Evolutionary conservation across 2,797 vertebrate species (phyloP).

Genomic region (Sylvia borin): DNA sequence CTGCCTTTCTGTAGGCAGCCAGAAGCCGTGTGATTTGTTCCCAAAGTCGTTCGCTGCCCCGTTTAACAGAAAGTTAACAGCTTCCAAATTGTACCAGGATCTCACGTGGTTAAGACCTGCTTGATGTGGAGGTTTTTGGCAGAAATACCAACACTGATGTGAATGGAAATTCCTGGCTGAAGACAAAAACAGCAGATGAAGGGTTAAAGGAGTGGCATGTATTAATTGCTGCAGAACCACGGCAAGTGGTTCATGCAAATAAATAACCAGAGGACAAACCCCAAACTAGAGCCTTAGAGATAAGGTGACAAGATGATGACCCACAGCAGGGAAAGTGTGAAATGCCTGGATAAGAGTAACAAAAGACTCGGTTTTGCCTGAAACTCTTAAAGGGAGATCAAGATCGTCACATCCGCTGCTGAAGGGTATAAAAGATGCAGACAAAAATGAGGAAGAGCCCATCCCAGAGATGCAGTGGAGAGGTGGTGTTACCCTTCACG

Average conservation of each 20-base stretch:
- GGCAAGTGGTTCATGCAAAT: not conserved
- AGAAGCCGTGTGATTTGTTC: not conserved
- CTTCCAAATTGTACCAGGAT: not conserved
- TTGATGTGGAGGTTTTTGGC: not conserved
- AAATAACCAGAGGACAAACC: not conserved
- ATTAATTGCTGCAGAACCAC: not conserved
- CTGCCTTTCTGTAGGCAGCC: not conserved
- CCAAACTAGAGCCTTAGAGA: not conserved
- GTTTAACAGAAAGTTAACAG: not conserved
- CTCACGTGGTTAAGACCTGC: not conserved
- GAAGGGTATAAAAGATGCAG: not conserved
- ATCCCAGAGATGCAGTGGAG: not conserved
- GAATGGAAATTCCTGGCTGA: not conserved
- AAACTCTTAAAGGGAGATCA: not conserved
- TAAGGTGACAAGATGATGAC: not conserved
- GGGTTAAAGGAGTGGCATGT: not conserved
- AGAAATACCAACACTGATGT: not conserved
- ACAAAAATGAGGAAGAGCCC: not conserved
- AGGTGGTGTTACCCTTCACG: fast-evolving
- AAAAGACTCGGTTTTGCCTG: not conserved
- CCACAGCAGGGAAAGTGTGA: not conserved
- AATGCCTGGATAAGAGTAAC: not conserved
- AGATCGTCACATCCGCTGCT: not conserved
- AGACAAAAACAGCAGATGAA: not conserved
- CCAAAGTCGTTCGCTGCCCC: not conserved